Evolutionary conservation across 2,888 invertebrate species (phyloP), one percentile per base, ranked within the genome.

Genomic region (Beris chalybata): DNA sequence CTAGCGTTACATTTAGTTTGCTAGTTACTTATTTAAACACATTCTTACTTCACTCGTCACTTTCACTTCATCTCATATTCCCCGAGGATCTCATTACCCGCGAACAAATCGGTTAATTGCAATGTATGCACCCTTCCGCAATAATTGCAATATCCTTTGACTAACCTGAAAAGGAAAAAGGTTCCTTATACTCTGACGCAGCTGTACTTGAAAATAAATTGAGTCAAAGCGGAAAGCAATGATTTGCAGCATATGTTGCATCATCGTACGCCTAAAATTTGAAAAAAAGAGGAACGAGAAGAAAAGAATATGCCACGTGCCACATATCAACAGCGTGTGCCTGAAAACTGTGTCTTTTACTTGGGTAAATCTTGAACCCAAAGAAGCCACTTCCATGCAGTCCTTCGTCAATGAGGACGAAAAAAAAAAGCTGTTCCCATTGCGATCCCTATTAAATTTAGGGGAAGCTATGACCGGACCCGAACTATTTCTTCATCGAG

Each of bases 181-280:
- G 38, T 38, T 38, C 50, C 32, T 22, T 38, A 50, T 15, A 61
- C 61, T 61, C 22, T 52, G 30, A 22, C 38, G 47, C 61, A 61
- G 61, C 61, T 61, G 61, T 50, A 52, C 15, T 52, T 13, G 22
- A 38, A 22, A 61, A 15, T 50, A 22, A 61, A 61, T 22, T 61
- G 61, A 61, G 61, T 61, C 61, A 61, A 32, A 61, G 43, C 61
- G 61, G 50, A 61, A 48, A 61, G 52, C 38, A 61, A 6, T 43
- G 61, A 50, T 43, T 32, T 61, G 50, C 38, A 61, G 38, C 61
- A 61, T 61, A 52, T 61, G 61, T 61, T 61, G 32, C 50, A 61
- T 59, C 50, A 61, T 59, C 38, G 50, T 50, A 61, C 38, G 61
- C 52, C 61, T 38, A 38, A 38, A 38, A 38, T 7, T 38, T 38